Evolutionary conservation across 2,797 vertebrate genomes (phyloP).

Genomic region (Oceanodroma leucorhoa): DNA sequence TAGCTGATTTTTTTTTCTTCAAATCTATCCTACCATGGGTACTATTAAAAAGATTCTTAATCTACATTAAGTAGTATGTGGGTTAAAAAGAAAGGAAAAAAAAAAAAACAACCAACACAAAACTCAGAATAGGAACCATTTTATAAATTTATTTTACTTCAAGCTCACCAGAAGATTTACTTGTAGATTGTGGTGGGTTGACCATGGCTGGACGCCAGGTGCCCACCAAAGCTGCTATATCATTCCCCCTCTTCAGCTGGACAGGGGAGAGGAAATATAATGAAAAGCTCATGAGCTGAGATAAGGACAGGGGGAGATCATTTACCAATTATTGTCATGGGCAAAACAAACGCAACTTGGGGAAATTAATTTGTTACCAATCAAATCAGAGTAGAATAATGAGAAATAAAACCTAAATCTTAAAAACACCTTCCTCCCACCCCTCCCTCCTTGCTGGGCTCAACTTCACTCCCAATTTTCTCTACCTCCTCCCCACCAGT

Average conservation of each 20-base stretch:
- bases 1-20: not conserved
- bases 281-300: fast-evolving
- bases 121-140: not conserved
- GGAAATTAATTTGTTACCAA: not conserved
- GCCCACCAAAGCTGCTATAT: not conserved
- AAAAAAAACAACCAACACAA: not conserved
- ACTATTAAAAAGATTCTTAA: not conserved
- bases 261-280: not conserved
- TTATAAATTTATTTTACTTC: not conserved
- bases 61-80: not conserved
- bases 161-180: not conserved
- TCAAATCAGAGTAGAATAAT: not conserved
- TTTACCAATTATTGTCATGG: not conserved
- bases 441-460: not conserved
- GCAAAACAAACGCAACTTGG: not conserved
- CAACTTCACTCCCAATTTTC: not conserved
- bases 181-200: not conserved
- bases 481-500: not conserved
- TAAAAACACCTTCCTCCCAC: not conserved
- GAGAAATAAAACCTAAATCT: not conserved
- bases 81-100: not conserved
- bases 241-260: not conserved
- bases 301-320: not conserved
- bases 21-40: not conserved
- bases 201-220: not conserved